These are phyloP conservation scores for Bunonema sp. DNA, from an alignment of 2,888 invertebrate genomes.

Conservation along the genomic window DNA sequence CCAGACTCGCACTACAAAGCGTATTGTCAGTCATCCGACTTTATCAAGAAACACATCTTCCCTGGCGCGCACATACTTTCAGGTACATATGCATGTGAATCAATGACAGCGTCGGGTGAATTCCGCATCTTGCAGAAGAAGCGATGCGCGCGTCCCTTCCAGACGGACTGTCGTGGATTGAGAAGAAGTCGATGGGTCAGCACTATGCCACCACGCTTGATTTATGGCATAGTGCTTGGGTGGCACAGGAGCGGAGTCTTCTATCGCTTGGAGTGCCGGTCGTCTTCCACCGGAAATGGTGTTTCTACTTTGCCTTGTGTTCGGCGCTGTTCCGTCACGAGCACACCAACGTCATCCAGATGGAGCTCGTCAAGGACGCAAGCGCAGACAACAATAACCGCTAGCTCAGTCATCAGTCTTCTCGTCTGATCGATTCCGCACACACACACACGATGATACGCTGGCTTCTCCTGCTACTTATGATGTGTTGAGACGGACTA, in stretches of 20 bases:
- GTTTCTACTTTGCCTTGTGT: slow-evolving; percentile 32
- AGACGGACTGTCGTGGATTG: too few relatives aligned
- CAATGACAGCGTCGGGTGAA: too few relatives aligned
- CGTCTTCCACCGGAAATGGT: slow-evolving; percentile 30
- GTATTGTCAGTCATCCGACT: slow-evolving; percentile 24
- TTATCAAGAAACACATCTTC: slow-evolving; percentile 38
- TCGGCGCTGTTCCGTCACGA: slow-evolving; percentile 24
- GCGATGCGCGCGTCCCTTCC: too few relatives aligned
- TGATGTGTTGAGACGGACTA: too few relatives aligned
- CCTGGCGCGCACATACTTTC: slow-evolving; percentile 37
- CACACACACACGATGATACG: too few relatives aligned
- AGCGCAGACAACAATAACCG: too few relatives aligned
- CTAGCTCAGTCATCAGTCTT: too few relatives aligned
- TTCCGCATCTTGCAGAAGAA: too few relatives aligned
- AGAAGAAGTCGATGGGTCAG: slow-evolving; percentile 15
- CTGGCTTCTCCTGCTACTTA: too few relatives aligned
- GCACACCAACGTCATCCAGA: slow-evolving; percentile 24
- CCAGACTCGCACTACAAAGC: slow-evolving; percentile 28
- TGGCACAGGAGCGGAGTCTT: slow-evolving; percentile 12
- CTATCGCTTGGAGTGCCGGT: slow-evolving; percentile 10
- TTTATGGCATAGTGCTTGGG: slow-evolving; percentile 28
- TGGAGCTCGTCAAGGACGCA: too few relatives aligned
- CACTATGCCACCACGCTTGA: slow-evolving; percentile 32
- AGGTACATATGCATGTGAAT: too few relatives aligned
- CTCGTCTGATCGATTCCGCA: too few relatives aligned